A percentile compares a stretch with the other conserved stretches of the same genome.
phyloP scores from a whole-genome alignment of 2,113 vertebrate species.

The Turnix velox region DNA sequence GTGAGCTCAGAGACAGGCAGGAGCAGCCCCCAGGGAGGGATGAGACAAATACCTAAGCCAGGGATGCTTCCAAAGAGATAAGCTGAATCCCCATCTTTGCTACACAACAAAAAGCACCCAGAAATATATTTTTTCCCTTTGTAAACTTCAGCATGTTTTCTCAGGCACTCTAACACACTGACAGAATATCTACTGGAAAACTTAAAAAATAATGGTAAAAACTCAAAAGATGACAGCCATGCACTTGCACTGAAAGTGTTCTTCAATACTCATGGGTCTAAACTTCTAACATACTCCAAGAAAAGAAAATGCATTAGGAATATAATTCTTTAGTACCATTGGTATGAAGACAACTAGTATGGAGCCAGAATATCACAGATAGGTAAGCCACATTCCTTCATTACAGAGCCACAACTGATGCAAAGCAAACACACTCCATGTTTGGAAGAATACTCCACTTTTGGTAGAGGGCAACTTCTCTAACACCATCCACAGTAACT shows the following conservation, averaged over 20 bases:
- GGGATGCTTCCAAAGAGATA: background rate
- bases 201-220: background rate
- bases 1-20: accelerated
- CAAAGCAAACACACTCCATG: accelerated
- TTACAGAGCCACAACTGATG: background rate
- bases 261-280: too few relatives aligned
- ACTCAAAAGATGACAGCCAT: background rate
- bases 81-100: background rate
- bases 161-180: background rate
- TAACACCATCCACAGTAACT: background rate
- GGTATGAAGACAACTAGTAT: accelerated
- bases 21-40: accelerated
- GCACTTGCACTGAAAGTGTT: background rate
- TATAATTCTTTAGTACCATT: background rate
- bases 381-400: background rate
- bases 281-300: background rate
- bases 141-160: background rate
- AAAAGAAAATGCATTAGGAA: background rate
- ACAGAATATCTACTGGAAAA: background rate
- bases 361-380: background rate
- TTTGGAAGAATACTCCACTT: background rate
- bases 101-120: background rate
- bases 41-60: background rate
- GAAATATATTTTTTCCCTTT: background rate
- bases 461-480: background rate